Conservation (phyloP, 2,113 vertebrate genomes). For the Scopus umbretta region DNA sequence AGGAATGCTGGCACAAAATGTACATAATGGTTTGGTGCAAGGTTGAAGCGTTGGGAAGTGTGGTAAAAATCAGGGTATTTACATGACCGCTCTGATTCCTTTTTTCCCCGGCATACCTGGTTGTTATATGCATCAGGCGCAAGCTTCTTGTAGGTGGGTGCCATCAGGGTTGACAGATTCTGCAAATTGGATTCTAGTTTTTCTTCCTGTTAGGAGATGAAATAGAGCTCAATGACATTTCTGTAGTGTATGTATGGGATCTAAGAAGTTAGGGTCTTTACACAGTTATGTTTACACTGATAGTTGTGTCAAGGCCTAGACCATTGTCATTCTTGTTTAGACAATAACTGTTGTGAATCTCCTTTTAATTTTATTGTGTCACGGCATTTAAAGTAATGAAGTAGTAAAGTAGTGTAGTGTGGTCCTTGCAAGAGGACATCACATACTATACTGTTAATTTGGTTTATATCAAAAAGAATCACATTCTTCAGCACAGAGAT, state of each 20-base stretch:
- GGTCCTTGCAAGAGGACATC: background rate
- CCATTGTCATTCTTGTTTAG: background rate
- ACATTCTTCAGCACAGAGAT: background rate
- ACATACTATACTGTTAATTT: background rate
- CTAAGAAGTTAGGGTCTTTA: background rate
- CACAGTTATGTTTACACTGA: background rate
- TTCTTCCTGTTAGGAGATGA: slow-evolving; percentile 82
- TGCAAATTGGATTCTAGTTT: slow-evolving; percentile 88
- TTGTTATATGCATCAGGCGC: slow-evolving; percentile 95
- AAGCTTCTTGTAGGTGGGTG: slow-evolving; percentile 88
- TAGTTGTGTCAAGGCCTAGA: background rate
- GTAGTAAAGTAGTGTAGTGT: background rate
- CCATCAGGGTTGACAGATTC: slow-evolving; percentile 88
- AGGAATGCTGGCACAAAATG: background rate
- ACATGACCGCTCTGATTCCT: background rate
- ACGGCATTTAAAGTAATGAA: background rate
- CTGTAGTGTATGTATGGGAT: background rate
- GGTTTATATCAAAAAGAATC: background rate
- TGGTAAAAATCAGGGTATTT: background rate
- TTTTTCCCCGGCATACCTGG: slow-evolving; percentile 77
- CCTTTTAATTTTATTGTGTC: background rate
- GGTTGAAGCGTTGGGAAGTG: background rate
- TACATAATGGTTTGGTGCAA: background rate
- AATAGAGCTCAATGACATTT: background rate
- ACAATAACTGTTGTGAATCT: background rate